Conservation (phyloP, 64 coral and sea anemone genomes). For the Stylophora pistillata region DNA sequence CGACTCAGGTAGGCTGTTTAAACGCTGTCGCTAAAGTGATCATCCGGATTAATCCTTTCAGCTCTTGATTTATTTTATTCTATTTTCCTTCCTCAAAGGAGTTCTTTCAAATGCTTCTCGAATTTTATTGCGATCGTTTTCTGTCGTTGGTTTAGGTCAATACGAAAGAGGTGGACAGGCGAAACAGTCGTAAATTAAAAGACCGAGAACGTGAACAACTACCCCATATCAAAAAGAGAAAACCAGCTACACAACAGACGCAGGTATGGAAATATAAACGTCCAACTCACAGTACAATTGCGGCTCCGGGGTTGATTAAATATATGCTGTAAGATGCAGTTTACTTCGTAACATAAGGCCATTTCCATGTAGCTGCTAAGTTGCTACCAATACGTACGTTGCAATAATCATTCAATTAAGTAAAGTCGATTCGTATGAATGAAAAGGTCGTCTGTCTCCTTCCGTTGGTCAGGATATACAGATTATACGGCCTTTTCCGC, state of each 20-base stretch:
- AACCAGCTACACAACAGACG: conserved; percentile 3
- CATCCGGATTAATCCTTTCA: not conserved
- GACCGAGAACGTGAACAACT: conserved; percentile 49
- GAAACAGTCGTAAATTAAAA: conserved; percentile 52
- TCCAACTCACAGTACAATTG: not conserved
- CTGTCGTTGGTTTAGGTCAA: not conserved
- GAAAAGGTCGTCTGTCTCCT: not conserved
- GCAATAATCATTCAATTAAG: not conserved
- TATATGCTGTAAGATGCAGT: not conserved
- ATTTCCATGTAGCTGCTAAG: not conserved
- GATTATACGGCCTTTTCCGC: too few species aligned
- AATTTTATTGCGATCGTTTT: not conserved
- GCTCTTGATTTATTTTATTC: not conserved
- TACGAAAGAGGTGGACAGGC: conserved; percentile 49
- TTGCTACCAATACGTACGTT: not conserved
- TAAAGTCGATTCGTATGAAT: not conserved
- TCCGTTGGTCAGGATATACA: too few species aligned
- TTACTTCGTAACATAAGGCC: not conserved
- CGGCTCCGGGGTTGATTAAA: not conserved
- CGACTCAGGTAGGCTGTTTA: conserved; percentile 69
- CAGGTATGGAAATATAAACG: conserved; percentile 19
- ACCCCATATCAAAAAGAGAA: conserved; percentile 18
- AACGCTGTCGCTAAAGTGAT: not conserved
- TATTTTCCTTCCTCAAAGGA: not conserved
- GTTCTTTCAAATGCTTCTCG: not conserved